A percentile compares a stretch with the other conserved stretches of the same genome.
phyloP scores from a whole-genome alignment of 2,888 invertebrate genomes.

The Drosophila robusta region DNA sequence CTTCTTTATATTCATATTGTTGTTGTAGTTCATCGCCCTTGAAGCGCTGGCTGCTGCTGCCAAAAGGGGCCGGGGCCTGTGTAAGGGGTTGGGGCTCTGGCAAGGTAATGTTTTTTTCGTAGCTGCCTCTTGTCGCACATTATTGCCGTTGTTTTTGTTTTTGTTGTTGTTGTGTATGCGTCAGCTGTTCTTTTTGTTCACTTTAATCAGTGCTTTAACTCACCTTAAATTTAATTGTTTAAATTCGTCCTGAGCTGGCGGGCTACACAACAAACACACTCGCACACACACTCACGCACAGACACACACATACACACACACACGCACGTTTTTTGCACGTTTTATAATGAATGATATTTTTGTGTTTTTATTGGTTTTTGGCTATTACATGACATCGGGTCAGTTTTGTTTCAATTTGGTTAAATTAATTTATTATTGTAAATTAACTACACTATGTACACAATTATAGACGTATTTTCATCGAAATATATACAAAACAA shows the following conservation, averaged over 20 bases:
- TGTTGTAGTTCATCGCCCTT: conserved; percentile 75
- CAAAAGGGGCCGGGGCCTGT: conserved; percentile 57
- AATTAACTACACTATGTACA: conserved; percentile 67
- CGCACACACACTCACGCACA: conserved; percentile 24
- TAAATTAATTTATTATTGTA: conserved; percentile 47
- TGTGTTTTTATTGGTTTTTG: conserved; percentile 52
- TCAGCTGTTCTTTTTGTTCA: conserved; percentile 62
- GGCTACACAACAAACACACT: conserved; percentile 25
- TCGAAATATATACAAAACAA: conserved; percentile 73
- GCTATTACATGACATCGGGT: conserved; percentile 64
- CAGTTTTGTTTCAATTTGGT: conserved; percentile 27
- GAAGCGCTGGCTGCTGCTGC: conserved; percentile 57
- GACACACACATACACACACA: conserved; percentile 43
- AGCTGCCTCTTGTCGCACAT: conserved; percentile 17
- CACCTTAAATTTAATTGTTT: conserved; percentile 66
- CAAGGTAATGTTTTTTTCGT: conserved; percentile 54
- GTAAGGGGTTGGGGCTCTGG: conserved; percentile 50
- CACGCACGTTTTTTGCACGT: conserved; percentile 60
- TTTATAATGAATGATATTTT: conserved; percentile 55
- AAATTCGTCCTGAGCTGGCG: conserved; percentile 67
- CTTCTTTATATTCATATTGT: conserved; percentile 24
- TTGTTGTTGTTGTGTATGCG: conserved; percentile 53
- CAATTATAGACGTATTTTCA: conserved; percentile 58
- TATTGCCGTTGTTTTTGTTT: conserved; percentile 22
- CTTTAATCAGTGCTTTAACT: conserved; percentile 42